Base-by-base conservation (phyloP, 2,888 invertebrate genomes). In the Acanthosepion pharaonis region DNA sequence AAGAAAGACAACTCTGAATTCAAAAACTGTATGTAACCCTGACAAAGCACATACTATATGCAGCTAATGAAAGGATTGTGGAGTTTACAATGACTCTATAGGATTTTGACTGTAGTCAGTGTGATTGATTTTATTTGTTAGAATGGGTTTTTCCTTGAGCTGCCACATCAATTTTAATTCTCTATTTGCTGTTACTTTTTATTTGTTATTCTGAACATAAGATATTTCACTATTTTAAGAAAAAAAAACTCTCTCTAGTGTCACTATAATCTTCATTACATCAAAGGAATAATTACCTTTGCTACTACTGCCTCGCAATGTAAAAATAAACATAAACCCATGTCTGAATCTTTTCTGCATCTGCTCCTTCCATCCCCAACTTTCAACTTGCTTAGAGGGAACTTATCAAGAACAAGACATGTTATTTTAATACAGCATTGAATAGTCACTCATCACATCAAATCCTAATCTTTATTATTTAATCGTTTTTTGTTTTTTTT, bases 281-380 rank as follows among this genome's bases (percentile, higher is more conserved):
- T 78, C 78, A 78, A 78, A 78, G 78, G n/a, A 78, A 78, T 78
- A 78, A 78, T 78, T 78, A 78, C 78, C 18, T n/a, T 78, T n/a
- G n/a, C 78, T 78, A 33, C 78, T 78, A 33, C n/a, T 78, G 78
- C 78, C 78, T 78, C 18, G n/a, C 78, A 33, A n/a, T 78, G n/a
- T 11, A 33, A 33, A 78, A 78, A 78, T 78, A 78, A 78, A 78
- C n/a, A 78, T 33, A 78, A n/a, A 78, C 11, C 78, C n/a, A 78
- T 78, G n/a, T n/a, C n/a, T 78, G 78, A n/a, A n/a, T 78, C 78
- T 18, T 11, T 78, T 78, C 59, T 59, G 23, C 59, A 59, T 78
- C 28, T 78, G n/a, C 78, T 28, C 28, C n/a, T 78, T 78, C 5
- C 78, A n/a, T 15, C 64, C 2, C 78, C 9, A 0, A n/a, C 78